A percentile compares a stretch with the other conserved stretches of the same genome.
phyloP scores from a whole-genome alignment of 1,140 invertebrate genomes.

The Bombus ignitus region DNA sequence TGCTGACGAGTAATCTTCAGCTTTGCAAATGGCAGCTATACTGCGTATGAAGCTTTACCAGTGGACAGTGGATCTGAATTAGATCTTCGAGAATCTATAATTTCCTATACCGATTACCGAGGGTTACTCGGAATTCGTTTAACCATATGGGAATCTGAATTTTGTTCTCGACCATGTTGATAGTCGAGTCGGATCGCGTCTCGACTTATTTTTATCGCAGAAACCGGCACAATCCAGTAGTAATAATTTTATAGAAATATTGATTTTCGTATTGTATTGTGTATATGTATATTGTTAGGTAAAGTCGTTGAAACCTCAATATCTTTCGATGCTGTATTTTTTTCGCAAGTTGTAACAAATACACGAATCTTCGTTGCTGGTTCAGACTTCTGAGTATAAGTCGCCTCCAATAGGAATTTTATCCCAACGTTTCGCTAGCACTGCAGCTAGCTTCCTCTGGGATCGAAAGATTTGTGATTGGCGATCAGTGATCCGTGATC shows the following conservation, averaged over 20 bases:
- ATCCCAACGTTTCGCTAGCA: background rate
- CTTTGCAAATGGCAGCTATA: background rate
- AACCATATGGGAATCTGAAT: background rate
- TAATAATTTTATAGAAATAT: no score
- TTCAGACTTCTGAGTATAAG: background rate
- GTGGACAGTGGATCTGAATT: background rate
- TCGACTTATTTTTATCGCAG: no score
- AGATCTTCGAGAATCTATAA: background rate
- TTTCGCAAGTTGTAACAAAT: background rate
- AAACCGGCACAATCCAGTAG: no score
- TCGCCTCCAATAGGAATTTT: background rate
- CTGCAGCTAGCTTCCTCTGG: background rate
- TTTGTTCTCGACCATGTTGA: background rate
- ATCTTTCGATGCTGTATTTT: background rate
- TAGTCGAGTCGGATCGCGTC: background rate
- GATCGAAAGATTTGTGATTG: constrained; percentile 4
- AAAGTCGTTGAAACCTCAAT: background rate
- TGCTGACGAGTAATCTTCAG: background rate
- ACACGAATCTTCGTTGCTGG: background rate
- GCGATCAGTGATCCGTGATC: background rate
- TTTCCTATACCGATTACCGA: background rate
- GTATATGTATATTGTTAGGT: no score
- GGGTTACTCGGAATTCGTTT: background rate
- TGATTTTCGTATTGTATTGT: no score
- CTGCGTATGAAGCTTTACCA: background rate